A percentile compares a stretch with the other conserved stretches of the same genome.
Conservation (phyloP, 2,113 vertebrate genomes). For the Dipodomys ordii region DNA sequence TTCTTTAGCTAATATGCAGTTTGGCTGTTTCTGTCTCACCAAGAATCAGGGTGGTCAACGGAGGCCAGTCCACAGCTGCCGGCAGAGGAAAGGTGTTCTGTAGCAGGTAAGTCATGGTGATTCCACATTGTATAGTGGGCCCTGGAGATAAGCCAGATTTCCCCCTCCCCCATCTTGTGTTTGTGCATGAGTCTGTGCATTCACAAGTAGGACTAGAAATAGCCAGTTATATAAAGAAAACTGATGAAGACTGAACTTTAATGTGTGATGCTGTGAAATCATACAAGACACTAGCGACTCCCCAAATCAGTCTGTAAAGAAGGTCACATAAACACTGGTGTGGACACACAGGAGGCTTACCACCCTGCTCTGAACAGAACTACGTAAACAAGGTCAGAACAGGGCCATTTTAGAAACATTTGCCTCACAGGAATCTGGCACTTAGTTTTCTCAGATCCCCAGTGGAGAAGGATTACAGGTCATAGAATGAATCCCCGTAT, state of each 20-base stretch:
- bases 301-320: slow-evolving; percentile 54
- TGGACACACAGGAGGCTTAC: background rate
- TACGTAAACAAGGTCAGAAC: slow-evolving; percentile 2
- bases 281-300: slow-evolving; percentile 64
- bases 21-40: slow-evolving; percentile 56
- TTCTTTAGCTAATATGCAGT: background rate
- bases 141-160: slow-evolving; percentile 61
- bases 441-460: background rate
- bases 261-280: slow-evolving; percentile 80
- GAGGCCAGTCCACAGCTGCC: slow-evolving; percentile 9
- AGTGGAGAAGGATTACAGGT: background rate
- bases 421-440: background rate
- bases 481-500: background rate
- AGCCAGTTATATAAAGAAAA: slow-evolving; percentile 75
- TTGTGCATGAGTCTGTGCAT: slow-evolving; percentile 59
- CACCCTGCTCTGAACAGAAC: background rate
- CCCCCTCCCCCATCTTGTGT: slow-evolving; percentile 41
- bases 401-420: background rate
- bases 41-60: slow-evolving; percentile 56
- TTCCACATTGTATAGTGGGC: slow-evolving; percentile 26
- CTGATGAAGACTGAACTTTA: slow-evolving; percentile 78
- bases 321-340: background rate
- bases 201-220: slow-evolving; percentile 77
- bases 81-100: slow-evolving; percentile 34
- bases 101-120: slow-evolving; percentile 54